Conservation (phyloP, 2,113 vertebrate genomes). For the Indri indri region DNA sequence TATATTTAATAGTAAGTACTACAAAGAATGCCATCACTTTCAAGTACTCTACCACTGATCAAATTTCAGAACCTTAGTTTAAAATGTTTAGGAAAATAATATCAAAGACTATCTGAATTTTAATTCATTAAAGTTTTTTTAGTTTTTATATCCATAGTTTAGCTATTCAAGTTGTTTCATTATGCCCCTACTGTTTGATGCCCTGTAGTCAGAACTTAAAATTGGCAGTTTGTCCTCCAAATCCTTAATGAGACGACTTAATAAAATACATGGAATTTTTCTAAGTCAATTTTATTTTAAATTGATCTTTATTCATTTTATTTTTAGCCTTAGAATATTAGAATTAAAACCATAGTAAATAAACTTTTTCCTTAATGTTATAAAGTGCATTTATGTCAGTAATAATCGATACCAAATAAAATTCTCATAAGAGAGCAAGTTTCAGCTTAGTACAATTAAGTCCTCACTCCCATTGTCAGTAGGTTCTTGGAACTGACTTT, state of each 20-base stretch:
- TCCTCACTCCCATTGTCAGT: not conserved
- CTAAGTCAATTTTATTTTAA: not conserved
- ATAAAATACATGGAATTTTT: constrained; percentile 4
- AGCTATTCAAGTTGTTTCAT: not conserved
- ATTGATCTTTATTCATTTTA: constrained; percentile 6
- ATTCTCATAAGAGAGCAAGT: not conserved
- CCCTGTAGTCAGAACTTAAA: constrained; percentile 28
- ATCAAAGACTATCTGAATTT: not conserved
- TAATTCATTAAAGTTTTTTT: not conserved
- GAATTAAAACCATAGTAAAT: not conserved
- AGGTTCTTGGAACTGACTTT: not conserved
- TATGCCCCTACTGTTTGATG: not conserved
- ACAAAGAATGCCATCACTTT: not conserved
- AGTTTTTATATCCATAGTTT: not conserved
- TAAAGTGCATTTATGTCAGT: constrained; percentile 5
- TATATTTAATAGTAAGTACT: not conserved
- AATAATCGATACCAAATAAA: constrained; percentile 34
- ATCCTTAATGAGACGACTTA: not conserved
- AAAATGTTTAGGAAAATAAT: not conserved
- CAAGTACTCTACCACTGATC: not conserved
- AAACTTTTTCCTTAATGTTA: constrained; percentile 12
- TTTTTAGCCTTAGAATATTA: not conserved
- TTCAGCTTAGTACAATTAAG: not conserved
- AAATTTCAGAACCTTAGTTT: not conserved
- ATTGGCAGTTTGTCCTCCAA: not conserved